phyloP scores from a whole-genome alignment of 2,797 vertebrate species.

The Alcedo quadribrachys region DNA sequence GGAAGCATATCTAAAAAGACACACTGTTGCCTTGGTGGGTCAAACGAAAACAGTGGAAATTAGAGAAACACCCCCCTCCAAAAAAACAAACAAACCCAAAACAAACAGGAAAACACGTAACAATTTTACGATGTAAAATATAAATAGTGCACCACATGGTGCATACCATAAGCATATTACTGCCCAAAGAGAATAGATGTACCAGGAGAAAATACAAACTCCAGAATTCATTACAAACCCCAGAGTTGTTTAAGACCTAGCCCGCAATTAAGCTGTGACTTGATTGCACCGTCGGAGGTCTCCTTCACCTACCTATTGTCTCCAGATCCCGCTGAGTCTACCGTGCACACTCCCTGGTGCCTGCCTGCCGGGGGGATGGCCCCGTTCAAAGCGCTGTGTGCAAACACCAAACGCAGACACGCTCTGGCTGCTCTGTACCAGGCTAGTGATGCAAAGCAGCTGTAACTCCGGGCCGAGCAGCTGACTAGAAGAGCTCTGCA shows the following conservation, averaged over 20 bases:
- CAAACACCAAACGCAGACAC: fast-evolving
- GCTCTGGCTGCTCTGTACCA: neutral
- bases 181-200: neutral
- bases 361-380: neutral
- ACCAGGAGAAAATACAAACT: neutral
- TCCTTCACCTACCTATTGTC: neutral
- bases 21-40: neutral
- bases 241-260: neutral
- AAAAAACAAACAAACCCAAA: neutral
- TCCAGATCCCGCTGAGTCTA: fast-evolving
- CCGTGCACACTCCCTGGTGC: fast-evolving
- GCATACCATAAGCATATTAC: neutral
- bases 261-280: neutral
- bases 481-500: neutral
- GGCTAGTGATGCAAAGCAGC: conserved; percentile 3
- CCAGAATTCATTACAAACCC: neutral
- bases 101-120: neutral
- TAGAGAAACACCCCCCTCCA: neutral
- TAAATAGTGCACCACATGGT: neutral
- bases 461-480: neutral
- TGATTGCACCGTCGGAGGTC: neutral
- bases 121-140: neutral
- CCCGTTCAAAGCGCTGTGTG: neutral
- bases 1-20: fast-evolving
- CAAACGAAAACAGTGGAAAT: neutral